Evolutionary conservation across 1,140 invertebrate genomes (phyloP), one percentile per base, ranked within the genome.

Genomic region (Bicyclus anynana): DNA sequence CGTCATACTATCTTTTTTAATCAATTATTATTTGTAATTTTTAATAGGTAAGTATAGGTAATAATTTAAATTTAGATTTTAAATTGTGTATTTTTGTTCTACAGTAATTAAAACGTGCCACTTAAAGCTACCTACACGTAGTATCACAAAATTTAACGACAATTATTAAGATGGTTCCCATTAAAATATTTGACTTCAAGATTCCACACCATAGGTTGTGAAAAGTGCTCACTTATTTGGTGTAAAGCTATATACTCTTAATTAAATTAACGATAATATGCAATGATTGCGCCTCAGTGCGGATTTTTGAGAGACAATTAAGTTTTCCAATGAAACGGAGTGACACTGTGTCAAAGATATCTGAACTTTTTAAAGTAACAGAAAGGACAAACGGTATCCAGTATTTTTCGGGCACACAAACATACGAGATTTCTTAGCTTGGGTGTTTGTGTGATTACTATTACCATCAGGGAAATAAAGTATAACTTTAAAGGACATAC

Each of bases 181-280:
- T 40, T 16, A 40, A 17, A 40, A 40, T 40, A 14, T 2, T 40
- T 40, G 16, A 17, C 16, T 16, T 17, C 37, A 17, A 17, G 5
- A 40, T 40, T 40, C 37, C 16, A 14, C 13, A 16, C 13, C 13
- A 7, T 44, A 20, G 16, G 16, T 44, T 44, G 40, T 44, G 40
- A 20, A 44, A 44, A 44, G 12, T 44, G 20, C 17, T 44, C 40
- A 20, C 40, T 44, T 17, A 44, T 44, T 44, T 44, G 40, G 40
- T 20, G 40, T 44, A 14, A 20, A 44, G 40, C 40, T 18, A 20
- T 44, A 44, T 0, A 44, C 9, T 17, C 10, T 44, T 44, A 44
- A 44, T 44, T 20, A 44, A 17, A 44, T 44, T 44, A 20, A 44
- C 40, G 40, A 44, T 44, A 20, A 44, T 44, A 20, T 44, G 40